Conservation (phyloP, 2,888 invertebrate species). For the Eulithis testata region DNA sequence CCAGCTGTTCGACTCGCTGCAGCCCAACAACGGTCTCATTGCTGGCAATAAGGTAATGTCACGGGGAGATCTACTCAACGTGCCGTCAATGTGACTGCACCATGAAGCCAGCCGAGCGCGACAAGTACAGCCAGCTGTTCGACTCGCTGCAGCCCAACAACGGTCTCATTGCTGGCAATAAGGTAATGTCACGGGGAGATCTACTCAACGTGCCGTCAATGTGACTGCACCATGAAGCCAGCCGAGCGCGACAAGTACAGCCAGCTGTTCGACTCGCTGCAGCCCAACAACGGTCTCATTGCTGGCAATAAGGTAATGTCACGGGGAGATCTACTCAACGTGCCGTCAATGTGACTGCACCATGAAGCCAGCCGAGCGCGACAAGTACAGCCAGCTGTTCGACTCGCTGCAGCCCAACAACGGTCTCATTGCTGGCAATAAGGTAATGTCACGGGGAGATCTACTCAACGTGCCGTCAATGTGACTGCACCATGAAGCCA, state of each 20-base stretch:
- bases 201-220: too few species aligned
- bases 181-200: constrained; percentile 79
- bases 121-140: constrained; percentile 97
- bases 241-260: constrained; percentile 96
- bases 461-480: too few species aligned
- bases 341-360: constrained; percentile 87
- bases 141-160: constrained; percentile 95
- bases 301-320: constrained; percentile 93
- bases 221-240: constrained; percentile 93
- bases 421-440: constrained; percentile 96
- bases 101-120: constrained; percentile 92
- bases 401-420: constrained; percentile 95
- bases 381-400: constrained; percentile 97
- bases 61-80: too few species aligned
- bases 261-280: constrained; percentile 95
- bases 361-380: constrained; percentile 92
- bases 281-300: constrained; percentile 94
- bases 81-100: constrained; percentile 87
- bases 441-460: constrained; percentile 79
- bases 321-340: too few species aligned
- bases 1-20: constrained; percentile 95
- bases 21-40: constrained; percentile 94
- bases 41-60: constrained; percentile 93
- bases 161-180: constrained; percentile 96
- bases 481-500: constrained; percentile 93